A percentile compares a stretch with the other conserved stretches of the same genome.
Evolutionary conservation across 1,140 invertebrate species (phyloP).

Genomic region (Bathynomus jamesi): DNA sequence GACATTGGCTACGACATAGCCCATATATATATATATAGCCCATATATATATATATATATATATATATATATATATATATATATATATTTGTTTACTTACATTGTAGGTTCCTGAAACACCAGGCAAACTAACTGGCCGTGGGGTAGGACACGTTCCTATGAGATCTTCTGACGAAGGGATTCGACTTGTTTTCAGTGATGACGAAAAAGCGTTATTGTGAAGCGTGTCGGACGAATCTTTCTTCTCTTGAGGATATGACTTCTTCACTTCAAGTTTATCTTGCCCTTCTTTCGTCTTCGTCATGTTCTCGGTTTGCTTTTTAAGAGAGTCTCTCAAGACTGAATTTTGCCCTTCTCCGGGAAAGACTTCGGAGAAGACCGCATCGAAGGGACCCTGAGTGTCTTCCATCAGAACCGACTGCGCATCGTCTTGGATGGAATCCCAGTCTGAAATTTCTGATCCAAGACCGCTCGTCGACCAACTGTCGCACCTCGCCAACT

Average conservation of each 20-base stretch:
- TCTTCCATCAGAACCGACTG: slow-evolving; percentile 26
- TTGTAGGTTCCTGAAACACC: not conserved
- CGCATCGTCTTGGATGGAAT: slow-evolving; percentile 35
- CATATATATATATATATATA: too few species aligned
- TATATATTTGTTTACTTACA: too few species aligned
- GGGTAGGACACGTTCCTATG: not conserved
- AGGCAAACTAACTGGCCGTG: not conserved
- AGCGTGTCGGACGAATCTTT: not conserved
- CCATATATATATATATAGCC: too few species aligned
- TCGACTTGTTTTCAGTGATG: not conserved
- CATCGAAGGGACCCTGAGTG: slow-evolving; percentile 32
- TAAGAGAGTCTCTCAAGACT: slow-evolving; percentile 4
- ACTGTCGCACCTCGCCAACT: slow-evolving; percentile 41
- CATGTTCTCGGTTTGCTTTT: not conserved
- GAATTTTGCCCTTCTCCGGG: slow-evolving; percentile 16
- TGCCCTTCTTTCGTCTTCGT: too few species aligned
- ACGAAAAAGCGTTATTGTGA: not conserved
- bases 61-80: too few species aligned
- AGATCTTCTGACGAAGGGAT: not conserved
- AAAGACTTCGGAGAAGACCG: slow-evolving; percentile 35
- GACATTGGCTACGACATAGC: too few species aligned
- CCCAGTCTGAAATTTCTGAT: slow-evolving; percentile 42
- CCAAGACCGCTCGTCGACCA: slow-evolving; percentile 43
- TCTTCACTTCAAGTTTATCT: not conserved
- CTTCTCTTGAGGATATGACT: not conserved